Evolutionary conservation across 2,797 vertebrate species (phyloP).

Genomic region (Acrossocheilus fasciatus): DNA sequence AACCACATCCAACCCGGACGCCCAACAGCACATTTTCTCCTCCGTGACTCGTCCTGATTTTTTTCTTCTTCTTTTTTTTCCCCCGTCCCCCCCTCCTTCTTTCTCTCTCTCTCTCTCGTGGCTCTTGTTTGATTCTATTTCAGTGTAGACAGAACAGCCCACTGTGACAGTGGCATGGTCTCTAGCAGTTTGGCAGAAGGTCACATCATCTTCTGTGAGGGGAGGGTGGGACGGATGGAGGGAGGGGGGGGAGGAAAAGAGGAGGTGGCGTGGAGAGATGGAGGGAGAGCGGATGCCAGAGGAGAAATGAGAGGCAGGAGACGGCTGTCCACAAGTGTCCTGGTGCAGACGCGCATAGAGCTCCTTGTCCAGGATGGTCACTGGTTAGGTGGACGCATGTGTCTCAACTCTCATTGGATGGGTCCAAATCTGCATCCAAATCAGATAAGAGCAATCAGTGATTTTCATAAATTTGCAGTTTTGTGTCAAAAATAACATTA

Average conservation of each 20-base stretch:
- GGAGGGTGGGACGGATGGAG: slow-evolving; percentile 53
- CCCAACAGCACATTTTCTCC: slow-evolving; percentile 76
- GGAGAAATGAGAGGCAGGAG: slow-evolving; percentile 29
- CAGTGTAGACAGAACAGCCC: slow-evolving; percentile 76
- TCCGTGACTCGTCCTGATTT: slow-evolving; percentile 71
- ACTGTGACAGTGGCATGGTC: slow-evolving; percentile 80
- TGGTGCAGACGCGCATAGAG: slow-evolving; percentile 18
- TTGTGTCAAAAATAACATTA: not conserved
- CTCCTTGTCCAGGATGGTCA: slow-evolving; percentile 22
- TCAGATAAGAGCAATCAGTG: not conserved
- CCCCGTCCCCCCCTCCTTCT: not conserved
- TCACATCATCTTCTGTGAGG: slow-evolving; percentile 78
- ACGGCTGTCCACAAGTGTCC: slow-evolving; percentile 36
- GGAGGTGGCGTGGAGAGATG: slow-evolving; percentile 47
- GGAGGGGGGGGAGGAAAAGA: slow-evolving; percentile 29
- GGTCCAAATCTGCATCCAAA: slow-evolving; percentile 1
- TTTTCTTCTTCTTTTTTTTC: slow-evolving; percentile 39
- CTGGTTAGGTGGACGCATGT: slow-evolving; percentile 24
- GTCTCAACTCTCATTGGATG: slow-evolving; percentile 11
- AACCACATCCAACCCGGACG: slow-evolving; percentile 78
- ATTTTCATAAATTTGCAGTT: not conserved
- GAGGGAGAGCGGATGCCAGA: slow-evolving; percentile 49
- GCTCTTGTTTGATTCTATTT: slow-evolving; percentile 85
- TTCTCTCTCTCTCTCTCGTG: slow-evolving; percentile 47
- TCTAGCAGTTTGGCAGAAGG: slow-evolving; percentile 86